Conservation (phyloP, 2,797 vertebrate genomes). For the Lophotriccus pileatus region DNA sequence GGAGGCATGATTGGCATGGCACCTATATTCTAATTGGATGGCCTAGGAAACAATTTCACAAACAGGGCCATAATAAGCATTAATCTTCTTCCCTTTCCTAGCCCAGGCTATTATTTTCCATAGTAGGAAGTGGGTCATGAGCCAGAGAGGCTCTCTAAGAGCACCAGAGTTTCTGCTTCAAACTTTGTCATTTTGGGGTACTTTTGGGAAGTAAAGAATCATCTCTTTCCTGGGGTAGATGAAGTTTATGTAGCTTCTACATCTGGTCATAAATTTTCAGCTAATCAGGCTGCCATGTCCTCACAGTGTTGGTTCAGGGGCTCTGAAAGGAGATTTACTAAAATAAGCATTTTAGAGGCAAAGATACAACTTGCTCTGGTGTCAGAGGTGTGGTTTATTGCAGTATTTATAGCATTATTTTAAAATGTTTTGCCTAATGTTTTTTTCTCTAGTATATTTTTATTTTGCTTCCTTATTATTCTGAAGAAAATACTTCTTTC, state of each 20-base stretch:
- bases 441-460: background rate
- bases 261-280: background rate
- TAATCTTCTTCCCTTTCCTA: background rate
- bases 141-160: background rate
- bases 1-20: background rate
- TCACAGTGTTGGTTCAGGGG: background rate
- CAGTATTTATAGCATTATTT: background rate
- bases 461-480: background rate
- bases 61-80: background rate
- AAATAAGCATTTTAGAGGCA: background rate
- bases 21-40: background rate
- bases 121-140: background rate
- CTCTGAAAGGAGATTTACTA: background rate
- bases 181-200: background rate
- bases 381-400: background rate
- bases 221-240: background rate
- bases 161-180: background rate
- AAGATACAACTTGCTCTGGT: background rate
- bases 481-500: background rate
- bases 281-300: background rate
- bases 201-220: background rate
- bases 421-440: background rate
- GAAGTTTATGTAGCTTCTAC: background rate
- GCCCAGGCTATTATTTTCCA: background rate
- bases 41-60: background rate